Base-by-base conservation (phyloP, 2,888 invertebrate genomes). In the Apocheima hispidaria region DNA sequence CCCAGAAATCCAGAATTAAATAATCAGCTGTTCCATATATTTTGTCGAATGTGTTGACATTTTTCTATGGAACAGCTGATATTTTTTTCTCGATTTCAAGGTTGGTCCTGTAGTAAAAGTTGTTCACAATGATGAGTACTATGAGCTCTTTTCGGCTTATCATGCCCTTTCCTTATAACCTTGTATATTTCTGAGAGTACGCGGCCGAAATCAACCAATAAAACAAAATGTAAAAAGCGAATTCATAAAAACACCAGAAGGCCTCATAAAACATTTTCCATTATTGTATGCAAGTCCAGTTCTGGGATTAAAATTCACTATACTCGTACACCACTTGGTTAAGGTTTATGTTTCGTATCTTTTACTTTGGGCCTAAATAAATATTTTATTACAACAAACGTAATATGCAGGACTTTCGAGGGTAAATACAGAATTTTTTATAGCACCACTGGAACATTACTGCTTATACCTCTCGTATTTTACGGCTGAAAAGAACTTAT, bases 371-470 rank as follows among this genome's bases (percentile, higher is more conserved):
- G 58, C 64, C 72, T 71, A 72, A 75, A 70, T 78, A 77, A 80
- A 80, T 80, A 78, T 81, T 78, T 76, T 77, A 75, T 69, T 71
- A 70, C 68, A 56, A 68, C 72, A 73, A 69, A 73, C 69, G 70
- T 60, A 69, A 71, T 71, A 69, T 71, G 71, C 69, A 66, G 59
- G 61, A 64, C 70, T 72, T 72, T 68, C 63, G 62, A 52, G 63
- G 65, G 67, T 73, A 49, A 46, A 44, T 18, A 18, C 26, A 12
- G 43, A 41, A n/a, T 33, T 55, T 63, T 69, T 66, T 69, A 70
- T 65, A 46, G 64, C 55, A 54, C 33, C 51, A 58, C 51, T 38
- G 28, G 43, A 63, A 49, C 57, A 46, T 51, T 30, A 10, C 50
- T 14, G 43, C 40, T 35, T 57, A 33, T n/a, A 43, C 43, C 26